Evolutionary conservation across 1,140 invertebrate species (phyloP), one percentile per base, ranked within the genome.

Genomic region (Aradophagus sp.): DNA sequence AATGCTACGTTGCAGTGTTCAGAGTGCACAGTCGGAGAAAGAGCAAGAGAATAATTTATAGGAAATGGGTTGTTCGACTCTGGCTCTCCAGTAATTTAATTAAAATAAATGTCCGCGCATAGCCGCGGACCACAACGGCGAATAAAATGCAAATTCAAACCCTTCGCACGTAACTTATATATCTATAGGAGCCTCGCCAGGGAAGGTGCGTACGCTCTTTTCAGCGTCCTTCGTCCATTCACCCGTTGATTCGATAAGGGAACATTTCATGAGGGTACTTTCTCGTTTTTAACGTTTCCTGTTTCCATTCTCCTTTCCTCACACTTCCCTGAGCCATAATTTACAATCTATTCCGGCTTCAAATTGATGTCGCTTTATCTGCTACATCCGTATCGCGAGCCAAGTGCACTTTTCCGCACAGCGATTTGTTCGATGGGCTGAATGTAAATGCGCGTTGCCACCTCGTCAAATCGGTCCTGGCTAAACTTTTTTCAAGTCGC

Each of bases 101-200:
- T 86, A 86, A 86, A 86, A 86, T 86, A 86, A 86, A 86, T 86
- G 84, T 85, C 82, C 83, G 78, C 77, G 69, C 72, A 48, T 65
- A 74, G 61, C 74, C 75, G 69, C 74, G 75, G 77, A 77, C 75
- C 78, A 76, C 80, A 78, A 71, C 77, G 78, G 74, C 80, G 81
- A 84, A 85, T 85, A 86, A 86, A 86, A 86, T 86, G 84, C 84
- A 86, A 86, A 86, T 86, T 86, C 82, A 85, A 82, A 84, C 82
- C 81, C 80, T 85, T 83, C 14, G n/a, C 50, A 66, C 58, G 73
- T 76, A 70, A 76, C 77, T 76, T 78, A 78, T 68, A 75, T 76
- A 70, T 55, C 56, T 73, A 61, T 65, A 65, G 47, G 26, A 20
- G 65, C 35, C 36, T 50, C 63, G 29, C 55, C 36, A 61, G 63